Evolutionary conservation across 2,888 invertebrate species (phyloP), one percentile per base, ranked within the genome.

Genomic region (Polyommatus icarus): DNA sequence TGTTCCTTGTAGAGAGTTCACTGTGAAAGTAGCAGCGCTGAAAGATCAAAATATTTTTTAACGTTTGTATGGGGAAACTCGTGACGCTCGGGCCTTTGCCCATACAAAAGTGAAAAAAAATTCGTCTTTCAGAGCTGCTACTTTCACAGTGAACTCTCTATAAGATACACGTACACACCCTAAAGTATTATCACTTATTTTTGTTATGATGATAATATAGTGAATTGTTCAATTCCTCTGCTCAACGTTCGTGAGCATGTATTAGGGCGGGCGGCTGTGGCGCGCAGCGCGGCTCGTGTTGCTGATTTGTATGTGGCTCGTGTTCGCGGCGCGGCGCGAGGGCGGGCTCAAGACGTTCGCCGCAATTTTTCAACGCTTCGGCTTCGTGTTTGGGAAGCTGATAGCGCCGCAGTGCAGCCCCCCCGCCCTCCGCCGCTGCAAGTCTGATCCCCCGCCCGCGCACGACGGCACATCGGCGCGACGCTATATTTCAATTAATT

Each of bases 401-500:
- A 91, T 90, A 83, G 86, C 83, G 85, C 87, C 89, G 89, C 86
- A 83, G 80, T 83, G 84, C 83, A 83, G 81, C 81, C 80, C 86
- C 88, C 86, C 81, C 0, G 79, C 79, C 80, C 40, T 80, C 81
- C 80, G 87, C 89, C 88, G 87, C 88, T 92, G 89, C 89, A 93
- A 92, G 89, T 92, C 91, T 92, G 92, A 93, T 92, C 91, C 90
- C 88, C 89, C 88, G 90, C 90, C 87, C 89, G 84, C 88, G 79
- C 81, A 81, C 81, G 82, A 82, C 80, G 79, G 80, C 90, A 89
- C 90, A 89, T 89, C 89, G 89, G 86, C 88, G 88, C 90, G 89
- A 89, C 89, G 88, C 89, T 90, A 91, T 93, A 92, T 93, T 92
- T 93, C 93, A 92, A 93, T 93, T 93, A 93, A 92, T 91, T 92